A percentile compares a stretch with the other conserved stretches of the same genome.
Evolutionary conservation across 1,140 invertebrate genomes (phyloP).

Genomic region (Drosophila santomea): DNA sequence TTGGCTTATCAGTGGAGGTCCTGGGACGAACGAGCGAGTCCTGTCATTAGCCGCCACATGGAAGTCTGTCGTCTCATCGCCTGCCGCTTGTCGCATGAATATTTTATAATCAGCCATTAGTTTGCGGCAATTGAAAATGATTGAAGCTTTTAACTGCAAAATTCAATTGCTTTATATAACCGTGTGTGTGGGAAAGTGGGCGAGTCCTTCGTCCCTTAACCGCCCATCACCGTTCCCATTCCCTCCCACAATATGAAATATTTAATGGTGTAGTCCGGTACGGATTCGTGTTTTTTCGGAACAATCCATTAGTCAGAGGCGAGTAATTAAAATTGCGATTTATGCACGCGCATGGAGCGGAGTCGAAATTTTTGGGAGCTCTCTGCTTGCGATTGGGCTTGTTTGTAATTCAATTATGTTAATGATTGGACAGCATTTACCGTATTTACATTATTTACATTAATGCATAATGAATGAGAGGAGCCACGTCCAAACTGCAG

Average conservation of each 20-base stretch:
- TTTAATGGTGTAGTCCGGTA: conserved; percentile 55
- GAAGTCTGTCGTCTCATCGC: conserved; percentile 39
- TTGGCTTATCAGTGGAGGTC: conserved; percentile 56
- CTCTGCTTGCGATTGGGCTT: conserved; percentile 41
- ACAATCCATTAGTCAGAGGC: conserved; percentile 76
- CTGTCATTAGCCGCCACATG: conserved; percentile 56
- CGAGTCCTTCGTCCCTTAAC: not conserved
- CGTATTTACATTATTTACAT: conserved; percentile 85
- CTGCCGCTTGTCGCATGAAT: conserved; percentile 73
- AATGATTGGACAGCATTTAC: conserved; percentile 85
- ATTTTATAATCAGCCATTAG: conserved; percentile 83
- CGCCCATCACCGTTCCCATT: too few species aligned
- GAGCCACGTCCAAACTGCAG: conserved; percentile 38
- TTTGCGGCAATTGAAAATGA: conserved; percentile 82
- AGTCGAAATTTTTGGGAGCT: conserved; percentile 20
- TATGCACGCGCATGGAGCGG: conserved; percentile 64
- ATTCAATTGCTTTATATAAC: conserved; percentile 74
- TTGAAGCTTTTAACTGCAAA: conserved; percentile 83
- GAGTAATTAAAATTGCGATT: conserved; percentile 82
- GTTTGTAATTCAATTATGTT: conserved; percentile 85
- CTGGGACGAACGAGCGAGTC: not conserved
- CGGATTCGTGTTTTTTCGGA: conserved; percentile 21
- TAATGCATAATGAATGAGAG: conserved; percentile 84
- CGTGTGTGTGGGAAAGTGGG: conserved; percentile 2
- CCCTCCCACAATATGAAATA: conserved; percentile 60